Evolutionary conservation across 2,888 invertebrate genomes (phyloP).

Genomic region (Metellina segmentata): DNA sequence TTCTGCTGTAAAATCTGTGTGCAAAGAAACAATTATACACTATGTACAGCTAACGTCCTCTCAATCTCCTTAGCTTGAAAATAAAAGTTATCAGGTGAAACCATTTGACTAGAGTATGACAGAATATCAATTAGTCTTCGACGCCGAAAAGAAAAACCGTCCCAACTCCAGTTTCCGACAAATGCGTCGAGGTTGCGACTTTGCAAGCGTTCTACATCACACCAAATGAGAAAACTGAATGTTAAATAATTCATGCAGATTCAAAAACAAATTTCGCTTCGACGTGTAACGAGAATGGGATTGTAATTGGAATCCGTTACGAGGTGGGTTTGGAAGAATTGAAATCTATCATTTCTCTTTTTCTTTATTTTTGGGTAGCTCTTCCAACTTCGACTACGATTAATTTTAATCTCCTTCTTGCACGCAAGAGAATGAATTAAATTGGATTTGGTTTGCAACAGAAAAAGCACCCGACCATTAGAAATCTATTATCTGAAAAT

Average conservation of each 20-base stretch:
- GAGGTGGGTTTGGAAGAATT: conserved; percentile 11
- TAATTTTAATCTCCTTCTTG: not conserved
- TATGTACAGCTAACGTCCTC: too few species aligned
- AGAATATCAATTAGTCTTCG: too few species aligned
- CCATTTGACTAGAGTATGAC: too few species aligned
- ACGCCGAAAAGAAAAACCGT: too few species aligned
- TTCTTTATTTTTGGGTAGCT: not conserved
- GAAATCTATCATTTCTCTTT: conserved; percentile 18
- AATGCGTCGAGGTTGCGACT: too few species aligned
- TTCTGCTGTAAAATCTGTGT: too few species aligned
- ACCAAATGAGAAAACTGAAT: too few species aligned
- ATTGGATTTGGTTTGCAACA: conserved; percentile 3
- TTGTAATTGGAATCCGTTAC: conserved; percentile 32
- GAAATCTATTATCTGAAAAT: not conserved
- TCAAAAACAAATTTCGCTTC: not conserved
- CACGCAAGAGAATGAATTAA: not conserved
- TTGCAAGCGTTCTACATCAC: too few species aligned
- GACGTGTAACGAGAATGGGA: conserved; percentile 13
- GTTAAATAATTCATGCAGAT: not conserved
- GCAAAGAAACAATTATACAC: too few species aligned
- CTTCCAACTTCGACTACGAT: not conserved
- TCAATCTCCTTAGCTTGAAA: too few species aligned
- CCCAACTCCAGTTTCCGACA: too few species aligned
- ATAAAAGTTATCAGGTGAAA: too few species aligned
- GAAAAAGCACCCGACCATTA: not conserved